Percentiles rank a stretch among this genome's conserved stretches.
These are phyloP conservation scores for Sitobion miscanthi DNA, from an alignment of 1,140 invertebrate species.

Conservation along the genomic window DNA sequence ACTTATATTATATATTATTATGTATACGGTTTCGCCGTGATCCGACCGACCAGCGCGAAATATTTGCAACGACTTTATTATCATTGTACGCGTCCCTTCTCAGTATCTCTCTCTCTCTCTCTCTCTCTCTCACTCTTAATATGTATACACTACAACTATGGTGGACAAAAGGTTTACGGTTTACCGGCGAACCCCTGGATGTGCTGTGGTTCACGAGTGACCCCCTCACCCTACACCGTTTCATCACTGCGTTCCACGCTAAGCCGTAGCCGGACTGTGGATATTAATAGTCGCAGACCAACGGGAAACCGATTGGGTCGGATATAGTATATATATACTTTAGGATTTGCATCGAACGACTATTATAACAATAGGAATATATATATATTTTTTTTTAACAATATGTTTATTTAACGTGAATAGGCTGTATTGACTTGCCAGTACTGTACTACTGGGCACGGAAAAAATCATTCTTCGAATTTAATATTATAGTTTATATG, in stretches of 20 bases:
- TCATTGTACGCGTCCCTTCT: background rate
- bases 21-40: background rate
- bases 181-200: background rate
- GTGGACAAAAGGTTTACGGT: conserved; percentile 11
- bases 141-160: background rate
- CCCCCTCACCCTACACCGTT: background rate
- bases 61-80: background rate
- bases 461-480: background rate
- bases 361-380: background rate
- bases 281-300: conserved; percentile 9
- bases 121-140: background rate
- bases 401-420: background rate
- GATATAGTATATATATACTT: background rate
- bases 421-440: background rate
- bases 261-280: background rate
- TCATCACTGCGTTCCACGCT: background rate
- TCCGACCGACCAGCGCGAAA: background rate
- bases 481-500: background rate
- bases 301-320: background rate
- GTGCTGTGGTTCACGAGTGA: background rate
- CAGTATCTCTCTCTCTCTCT: background rate
- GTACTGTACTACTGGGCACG: background rate
- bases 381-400: background rate
- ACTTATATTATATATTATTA: background rate
- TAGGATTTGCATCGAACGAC: background rate